These are phyloP conservation scores for Trachythela sp. DNA, from an alignment of 64 coral and sea anemone species.

Conservation along the genomic window DNA sequence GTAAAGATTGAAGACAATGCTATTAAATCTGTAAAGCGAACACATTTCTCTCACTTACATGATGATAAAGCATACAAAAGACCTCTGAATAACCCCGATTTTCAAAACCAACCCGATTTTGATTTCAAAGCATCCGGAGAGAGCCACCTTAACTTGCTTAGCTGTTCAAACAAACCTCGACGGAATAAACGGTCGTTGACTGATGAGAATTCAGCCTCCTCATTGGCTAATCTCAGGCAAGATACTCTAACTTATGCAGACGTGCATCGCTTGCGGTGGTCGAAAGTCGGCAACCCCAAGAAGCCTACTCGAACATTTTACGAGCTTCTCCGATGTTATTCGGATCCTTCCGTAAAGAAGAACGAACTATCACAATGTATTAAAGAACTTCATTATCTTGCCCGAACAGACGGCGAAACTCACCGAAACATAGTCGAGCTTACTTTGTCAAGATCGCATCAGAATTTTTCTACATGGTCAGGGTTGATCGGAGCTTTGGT, in stretches of 20 bases:
- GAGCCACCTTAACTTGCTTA: not conserved
- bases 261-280: conserved; percentile 65
- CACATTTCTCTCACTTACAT: not conserved
- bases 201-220: not conserved
- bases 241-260: conserved; percentile 56
- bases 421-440: conserved; percentile 47
- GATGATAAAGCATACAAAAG: not conserved
- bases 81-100: not conserved
- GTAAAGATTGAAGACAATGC: not conserved
- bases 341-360: conserved; percentile 61
- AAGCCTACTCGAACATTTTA: conserved; percentile 53
- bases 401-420: conserved; percentile 31
- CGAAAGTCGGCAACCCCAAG: conserved; percentile 64
- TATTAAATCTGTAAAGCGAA: not conserved
- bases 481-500: conserved; percentile 61
- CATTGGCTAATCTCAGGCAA: not conserved
- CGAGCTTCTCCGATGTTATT: conserved; percentile 79
- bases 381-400: conserved; percentile 73
- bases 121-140: conserved; percentile 1
- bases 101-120: not conserved
- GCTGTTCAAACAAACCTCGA: not conserved
- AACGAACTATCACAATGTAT: conserved; percentile 64
- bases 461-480: conserved; percentile 71
- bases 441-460: conserved; percentile 60
- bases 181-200: not conserved